A percentile compares a stretch with the other conserved stretches of the same genome.
These are phyloP conservation scores for Drosophila siamana DNA, from an alignment of 2,888 invertebrate genomes.

Conservation along the genomic window DNA sequence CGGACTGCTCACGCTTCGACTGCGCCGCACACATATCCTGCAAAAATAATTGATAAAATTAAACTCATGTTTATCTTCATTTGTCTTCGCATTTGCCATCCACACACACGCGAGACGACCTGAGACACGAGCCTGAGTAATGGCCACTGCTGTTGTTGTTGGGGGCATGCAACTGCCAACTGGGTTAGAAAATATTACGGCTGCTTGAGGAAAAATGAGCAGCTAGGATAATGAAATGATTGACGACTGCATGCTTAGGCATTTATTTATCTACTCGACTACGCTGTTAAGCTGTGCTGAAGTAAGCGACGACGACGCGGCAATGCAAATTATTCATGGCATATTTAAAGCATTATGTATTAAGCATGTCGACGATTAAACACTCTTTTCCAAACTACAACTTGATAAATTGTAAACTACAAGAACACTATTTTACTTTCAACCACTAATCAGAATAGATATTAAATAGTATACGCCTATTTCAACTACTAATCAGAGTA, in stretches of 20 bases:
- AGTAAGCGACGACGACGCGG: not conserved
- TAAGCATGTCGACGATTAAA: not conserved
- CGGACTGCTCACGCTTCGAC: slow-evolving; percentile 20
- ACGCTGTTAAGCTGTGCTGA: not conserved
- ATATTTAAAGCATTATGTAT: not conserved
- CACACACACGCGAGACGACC: not conserved
- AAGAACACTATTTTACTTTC: too few species aligned
- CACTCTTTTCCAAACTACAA: not conserved
- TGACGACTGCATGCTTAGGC: slow-evolving; percentile 21
- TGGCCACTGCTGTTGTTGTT: not conserved
- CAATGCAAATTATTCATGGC: slow-evolving; percentile 4
- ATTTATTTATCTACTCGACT: slow-evolving; percentile 6
- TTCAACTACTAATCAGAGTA: too few species aligned
- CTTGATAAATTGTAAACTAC: too few species aligned
- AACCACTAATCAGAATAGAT: too few species aligned
- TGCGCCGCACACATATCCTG: slow-evolving; percentile 38
- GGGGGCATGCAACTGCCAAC: slow-evolving; percentile 19
- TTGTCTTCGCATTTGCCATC: slow-evolving; percentile 20
- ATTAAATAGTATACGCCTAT: too few species aligned
- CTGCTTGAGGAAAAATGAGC: slow-evolving; percentile 7
- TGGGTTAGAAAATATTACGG: slow-evolving; percentile 26
- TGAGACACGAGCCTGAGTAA: slow-evolving; percentile 6
- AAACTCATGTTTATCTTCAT: slow-evolving; percentile 42
- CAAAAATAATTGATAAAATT: slow-evolving; percentile 47
- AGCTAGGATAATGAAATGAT: slow-evolving; percentile 21